These are phyloP conservation scores for Acrocephalus kingi DNA, from an alignment of 2,113 vertebrate species.

Conservation along the genomic window DNA sequence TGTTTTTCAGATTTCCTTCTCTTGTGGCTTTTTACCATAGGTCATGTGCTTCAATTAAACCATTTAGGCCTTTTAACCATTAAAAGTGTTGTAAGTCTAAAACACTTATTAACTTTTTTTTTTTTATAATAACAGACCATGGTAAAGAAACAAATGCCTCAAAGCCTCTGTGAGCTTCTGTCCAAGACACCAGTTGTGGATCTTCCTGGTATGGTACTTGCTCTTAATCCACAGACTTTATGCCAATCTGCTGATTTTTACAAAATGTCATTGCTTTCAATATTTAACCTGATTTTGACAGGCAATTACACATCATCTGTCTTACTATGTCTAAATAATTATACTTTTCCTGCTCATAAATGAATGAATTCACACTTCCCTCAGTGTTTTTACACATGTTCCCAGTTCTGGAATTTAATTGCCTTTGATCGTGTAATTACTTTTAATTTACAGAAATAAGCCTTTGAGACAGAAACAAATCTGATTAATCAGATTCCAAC, in stretches of 20 bases:
- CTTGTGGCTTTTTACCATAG: neutral
- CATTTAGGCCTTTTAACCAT: neutral
- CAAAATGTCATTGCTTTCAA: neutral
- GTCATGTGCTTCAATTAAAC: neutral
- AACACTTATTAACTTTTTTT: neutral
- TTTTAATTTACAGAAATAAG: constrained; percentile 19
- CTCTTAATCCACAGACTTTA: neutral
- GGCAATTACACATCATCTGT: neutral
- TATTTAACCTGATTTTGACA: neutral
- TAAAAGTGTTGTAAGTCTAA: neutral
- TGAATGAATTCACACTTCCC: neutral
- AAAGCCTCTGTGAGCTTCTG: neutral
- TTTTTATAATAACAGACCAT: neutral
- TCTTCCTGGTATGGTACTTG: constrained; percentile 25
- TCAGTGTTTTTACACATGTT: neutral
- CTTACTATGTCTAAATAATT: neutral
- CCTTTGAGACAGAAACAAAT: constrained; percentile 10
- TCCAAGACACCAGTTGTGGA: neutral
- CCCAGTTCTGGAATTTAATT: neutral
- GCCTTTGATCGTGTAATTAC: constrained; percentile 13
- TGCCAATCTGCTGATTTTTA: neutral
- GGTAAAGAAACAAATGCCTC: neutral
- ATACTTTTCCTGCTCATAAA: neutral
- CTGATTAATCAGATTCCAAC: neutral
- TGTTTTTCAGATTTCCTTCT: neutral